Conservation (phyloP, 2,888 invertebrate genomes). For the Salpingus planirostris region DNA sequence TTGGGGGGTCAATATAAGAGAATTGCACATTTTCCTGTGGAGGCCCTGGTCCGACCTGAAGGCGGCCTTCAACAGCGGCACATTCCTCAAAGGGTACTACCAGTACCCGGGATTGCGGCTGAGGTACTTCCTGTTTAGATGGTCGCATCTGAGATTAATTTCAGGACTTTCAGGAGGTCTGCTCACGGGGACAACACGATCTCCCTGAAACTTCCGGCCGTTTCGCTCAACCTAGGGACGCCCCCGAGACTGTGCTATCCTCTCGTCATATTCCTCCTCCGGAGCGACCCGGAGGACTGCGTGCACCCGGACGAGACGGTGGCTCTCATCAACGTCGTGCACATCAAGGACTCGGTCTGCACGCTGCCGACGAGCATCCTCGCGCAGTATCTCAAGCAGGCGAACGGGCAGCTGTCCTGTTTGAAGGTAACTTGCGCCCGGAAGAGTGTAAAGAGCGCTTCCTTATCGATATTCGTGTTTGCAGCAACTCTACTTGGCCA, state of each 20-base stretch:
- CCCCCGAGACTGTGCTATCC: slow-evolving; percentile 71
- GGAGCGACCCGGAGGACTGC: slow-evolving; percentile 51
- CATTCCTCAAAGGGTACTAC: slow-evolving; percentile 47
- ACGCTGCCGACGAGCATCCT: slow-evolving; percentile 71
- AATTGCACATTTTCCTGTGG: slow-evolving; percentile 68
- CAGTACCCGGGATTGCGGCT: slow-evolving; percentile 34
- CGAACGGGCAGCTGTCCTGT: slow-evolving; percentile 71
- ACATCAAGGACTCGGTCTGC: slow-evolving; percentile 74
- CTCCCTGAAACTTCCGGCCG: slow-evolving; percentile 52
- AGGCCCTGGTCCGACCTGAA: slow-evolving; percentile 58
- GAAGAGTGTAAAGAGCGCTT: no score
- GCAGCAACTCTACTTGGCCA: slow-evolving; percentile 68
- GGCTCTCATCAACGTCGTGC: slow-evolving; percentile 71
- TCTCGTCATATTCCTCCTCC: slow-evolving; percentile 63
- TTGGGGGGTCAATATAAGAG: slow-evolving; percentile 72
- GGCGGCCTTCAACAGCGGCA: slow-evolving; percentile 52
- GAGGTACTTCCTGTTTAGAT: slow-evolving; percentile 25
- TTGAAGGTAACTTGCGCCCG: slow-evolving; percentile 59
- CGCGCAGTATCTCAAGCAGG: slow-evolving; percentile 79
- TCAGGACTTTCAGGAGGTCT: slow-evolving; percentile 50
- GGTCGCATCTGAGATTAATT: no score
- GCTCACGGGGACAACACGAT: slow-evolving; percentile 59
- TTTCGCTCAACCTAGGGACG: slow-evolving; percentile 58
- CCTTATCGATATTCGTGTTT: no score
- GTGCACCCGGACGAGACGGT: slow-evolving; percentile 73